phyloP scores from a whole-genome alignment of 2,113 vertebrate species.

The Eulacestoma nigropectus region DNA sequence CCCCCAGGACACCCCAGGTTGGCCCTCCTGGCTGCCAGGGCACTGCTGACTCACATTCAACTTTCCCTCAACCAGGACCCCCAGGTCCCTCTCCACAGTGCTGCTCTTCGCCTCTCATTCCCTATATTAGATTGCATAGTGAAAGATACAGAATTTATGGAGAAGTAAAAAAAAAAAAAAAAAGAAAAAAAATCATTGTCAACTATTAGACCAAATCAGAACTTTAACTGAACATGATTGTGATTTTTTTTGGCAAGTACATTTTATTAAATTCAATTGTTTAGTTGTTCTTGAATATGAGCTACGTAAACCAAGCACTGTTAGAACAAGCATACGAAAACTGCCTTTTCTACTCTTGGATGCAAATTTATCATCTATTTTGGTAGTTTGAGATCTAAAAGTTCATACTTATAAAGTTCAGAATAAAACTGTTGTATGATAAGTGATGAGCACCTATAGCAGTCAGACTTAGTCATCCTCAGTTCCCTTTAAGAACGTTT shows the following conservation, averaged over 20 bases:
- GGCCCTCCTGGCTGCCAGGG: not conserved
- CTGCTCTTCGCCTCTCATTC: not conserved
- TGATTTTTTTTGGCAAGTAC: not conserved
- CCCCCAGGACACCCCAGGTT: fast-evolving
- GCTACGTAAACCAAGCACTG: not conserved
- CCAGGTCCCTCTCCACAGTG: too few species aligned
- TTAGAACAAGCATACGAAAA: not conserved
- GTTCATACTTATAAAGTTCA: not conserved
- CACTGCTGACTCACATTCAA: not conserved
- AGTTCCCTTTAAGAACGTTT: not conserved
- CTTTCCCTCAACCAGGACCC: fast-evolving
- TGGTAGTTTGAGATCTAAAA: not conserved
- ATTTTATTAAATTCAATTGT: not conserved
- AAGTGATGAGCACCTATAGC: not conserved
- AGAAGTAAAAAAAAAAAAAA: not conserved
- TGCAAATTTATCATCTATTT: not conserved
- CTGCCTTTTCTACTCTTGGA: not conserved
- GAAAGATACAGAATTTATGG: not conserved
- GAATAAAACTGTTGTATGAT: not conserved
- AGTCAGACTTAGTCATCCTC: not conserved
- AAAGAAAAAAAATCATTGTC: not conserved
- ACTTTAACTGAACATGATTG: not conserved
- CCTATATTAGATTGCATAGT: not conserved
- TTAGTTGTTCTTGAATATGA: not conserved
- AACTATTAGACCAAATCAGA: not conserved